These are phyloP conservation scores for Cyprinodon diabolis DNA, from an alignment of 2,797 vertebrate species.

Conservation along the genomic window DNA sequence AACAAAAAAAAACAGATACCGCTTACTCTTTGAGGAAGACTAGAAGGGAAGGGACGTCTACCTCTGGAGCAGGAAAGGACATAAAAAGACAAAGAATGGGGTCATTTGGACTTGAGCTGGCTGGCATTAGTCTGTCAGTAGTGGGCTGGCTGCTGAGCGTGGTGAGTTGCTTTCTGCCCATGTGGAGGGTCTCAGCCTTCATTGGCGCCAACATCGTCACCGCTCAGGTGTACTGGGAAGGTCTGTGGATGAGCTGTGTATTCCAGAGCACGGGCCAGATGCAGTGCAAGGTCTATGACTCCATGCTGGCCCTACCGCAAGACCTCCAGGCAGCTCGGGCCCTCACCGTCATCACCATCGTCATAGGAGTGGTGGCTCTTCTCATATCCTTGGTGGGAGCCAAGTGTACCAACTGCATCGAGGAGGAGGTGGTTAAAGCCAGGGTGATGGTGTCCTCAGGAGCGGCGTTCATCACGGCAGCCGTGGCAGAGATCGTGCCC, in stretches of 20 bases:
- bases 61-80: conserved; percentile 5
- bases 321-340: conserved; percentile 92
- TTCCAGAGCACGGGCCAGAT: conserved; percentile 91
- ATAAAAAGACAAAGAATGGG: conserved; percentile 59
- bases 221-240: conserved; percentile 89
- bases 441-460: conserved; percentile 88
- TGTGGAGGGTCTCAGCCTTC: conserved; percentile 92
- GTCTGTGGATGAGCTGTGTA: conserved; percentile 91
- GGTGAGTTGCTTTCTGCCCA: conserved; percentile 86
- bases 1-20: conserved; percentile 2
- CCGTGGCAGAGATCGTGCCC: conserved; percentile 86
- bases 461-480: conserved; percentile 82
- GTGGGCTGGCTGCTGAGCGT: conserved; percentile 88
- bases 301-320: conserved; percentile 84
- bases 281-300: conserved; percentile 91
- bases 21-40: not conserved
- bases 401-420: conserved; percentile 94
- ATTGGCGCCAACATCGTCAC: conserved; percentile 92
- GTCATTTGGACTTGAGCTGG: conserved; percentile 88
- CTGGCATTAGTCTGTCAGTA: conserved; percentile 81
- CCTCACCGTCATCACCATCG: conserved; percentile 84
- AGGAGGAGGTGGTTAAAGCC: conserved; percentile 88
- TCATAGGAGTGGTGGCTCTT: conserved; percentile 84
- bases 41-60: not conserved
- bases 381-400: conserved; percentile 88